phyloP scores from a whole-genome alignment of 2,113 vertebrate species.

The Aramus guarauna region DNA sequence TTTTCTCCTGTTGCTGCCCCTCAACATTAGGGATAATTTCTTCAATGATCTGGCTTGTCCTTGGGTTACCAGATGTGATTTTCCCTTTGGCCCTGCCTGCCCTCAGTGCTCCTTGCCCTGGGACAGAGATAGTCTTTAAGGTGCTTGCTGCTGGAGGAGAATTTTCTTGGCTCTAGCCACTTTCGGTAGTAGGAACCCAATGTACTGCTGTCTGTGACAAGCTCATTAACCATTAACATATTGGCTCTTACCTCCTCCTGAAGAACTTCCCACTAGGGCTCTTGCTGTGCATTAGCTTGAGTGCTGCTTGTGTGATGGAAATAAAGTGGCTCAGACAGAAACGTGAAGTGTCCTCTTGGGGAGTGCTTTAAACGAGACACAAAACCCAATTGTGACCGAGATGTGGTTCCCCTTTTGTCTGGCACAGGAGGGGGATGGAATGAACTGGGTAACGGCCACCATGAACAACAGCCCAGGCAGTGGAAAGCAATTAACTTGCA shows the following conservation, averaged over 20 bases:
- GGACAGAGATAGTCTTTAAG: neutral
- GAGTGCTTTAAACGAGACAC: neutral
- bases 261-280: neutral
- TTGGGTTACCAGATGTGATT: neutral
- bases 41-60: neutral
- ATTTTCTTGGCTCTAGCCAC: neutral
- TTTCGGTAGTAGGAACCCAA: neutral
- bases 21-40: neutral
- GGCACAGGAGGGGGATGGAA: neutral
- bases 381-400: rapidly evolving
- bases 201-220: neutral
- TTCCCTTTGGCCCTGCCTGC: neutral
- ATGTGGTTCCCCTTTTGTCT: neutral
- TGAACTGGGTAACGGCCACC: neutral
- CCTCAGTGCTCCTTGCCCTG: neutral
- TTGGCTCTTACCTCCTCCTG: neutral
- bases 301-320: neutral
- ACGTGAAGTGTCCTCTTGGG: neutral
- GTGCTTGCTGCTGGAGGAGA: neutral
- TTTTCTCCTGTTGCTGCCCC: neutral
- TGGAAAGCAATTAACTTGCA: neutral
- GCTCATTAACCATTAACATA: slow-evolving; percentile 13
- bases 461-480: neutral
- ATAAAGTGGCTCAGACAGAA: neutral
- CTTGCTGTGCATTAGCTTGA: neutral